A percentile compares a stretch with the other conserved stretches of the same genome.
Evolutionary conservation across 1,140 invertebrate species (phyloP).

Genomic region (Parasteatoda tepidariorum): DNA sequence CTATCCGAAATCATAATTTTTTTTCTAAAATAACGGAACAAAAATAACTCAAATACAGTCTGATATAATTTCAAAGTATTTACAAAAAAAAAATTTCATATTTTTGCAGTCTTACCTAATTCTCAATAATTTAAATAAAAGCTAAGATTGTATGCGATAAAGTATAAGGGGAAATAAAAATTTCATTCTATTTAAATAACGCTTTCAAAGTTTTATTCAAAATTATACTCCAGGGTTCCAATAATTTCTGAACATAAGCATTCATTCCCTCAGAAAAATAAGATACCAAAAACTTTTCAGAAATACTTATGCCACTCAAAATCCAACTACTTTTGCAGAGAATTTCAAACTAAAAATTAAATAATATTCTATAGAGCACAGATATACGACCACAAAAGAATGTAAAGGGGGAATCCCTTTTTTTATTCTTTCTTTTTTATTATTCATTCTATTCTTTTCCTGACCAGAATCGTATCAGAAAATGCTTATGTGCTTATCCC

Average conservation of each 20-base stretch:
- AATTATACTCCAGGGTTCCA: not conserved
- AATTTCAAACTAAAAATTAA: conserved; percentile 43
- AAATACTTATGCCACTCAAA: conserved; percentile 5
- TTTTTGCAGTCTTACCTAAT: too few relatives aligned
- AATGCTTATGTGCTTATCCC: conserved; percentile 58
- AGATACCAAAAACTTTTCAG: not conserved
- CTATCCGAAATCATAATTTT: too few relatives aligned
- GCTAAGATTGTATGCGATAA: too few relatives aligned
- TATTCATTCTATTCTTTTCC: conserved; percentile 20
- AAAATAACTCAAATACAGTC: too few relatives aligned
- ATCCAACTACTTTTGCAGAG: conserved; percentile 10
- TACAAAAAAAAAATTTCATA: too few relatives aligned
- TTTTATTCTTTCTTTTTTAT: conserved; percentile 12
- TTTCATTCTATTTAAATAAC: not conserved
- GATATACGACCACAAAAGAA: conserved; percentile 34
- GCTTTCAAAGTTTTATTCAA: not conserved
- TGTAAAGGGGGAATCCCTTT: conserved; percentile 10
- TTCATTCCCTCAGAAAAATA: too few relatives aligned
- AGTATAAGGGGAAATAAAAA: too few relatives aligned
- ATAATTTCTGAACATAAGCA: not conserved
- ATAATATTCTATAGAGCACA: conserved; percentile 51
- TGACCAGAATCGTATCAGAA: conserved; percentile 56
- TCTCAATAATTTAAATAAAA: too few relatives aligned
- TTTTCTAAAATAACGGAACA: too few relatives aligned
- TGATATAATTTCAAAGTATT: too few relatives aligned